Conservation (phyloP, 2,113 vertebrate genomes). For the Poeciliopsis prolifica region DNA sequence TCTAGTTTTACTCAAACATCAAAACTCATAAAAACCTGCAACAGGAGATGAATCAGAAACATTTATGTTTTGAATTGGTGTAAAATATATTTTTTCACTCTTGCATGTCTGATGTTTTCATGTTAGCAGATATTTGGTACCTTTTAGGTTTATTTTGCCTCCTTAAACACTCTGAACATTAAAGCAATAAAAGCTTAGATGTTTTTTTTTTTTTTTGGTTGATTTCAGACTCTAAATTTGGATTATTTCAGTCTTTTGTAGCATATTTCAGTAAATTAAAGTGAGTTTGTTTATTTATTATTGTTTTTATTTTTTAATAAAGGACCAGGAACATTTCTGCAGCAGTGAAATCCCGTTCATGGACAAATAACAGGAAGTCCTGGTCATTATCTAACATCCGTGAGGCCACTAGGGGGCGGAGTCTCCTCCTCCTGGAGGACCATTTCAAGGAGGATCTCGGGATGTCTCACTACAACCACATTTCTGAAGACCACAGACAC, state of each 20-base stretch:
- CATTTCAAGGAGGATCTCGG: neutral
- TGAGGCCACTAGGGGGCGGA: constrained; percentile 37
- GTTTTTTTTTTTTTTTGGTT: too few species aligned
- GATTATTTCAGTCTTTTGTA: too few species aligned
- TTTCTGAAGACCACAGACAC: constrained; percentile 5
- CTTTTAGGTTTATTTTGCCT: neutral
- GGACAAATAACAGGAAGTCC: constrained; percentile 34
- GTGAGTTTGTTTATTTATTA: too few species aligned
- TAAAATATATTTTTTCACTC: too few species aligned
- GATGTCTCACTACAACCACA: constrained; percentile 36
- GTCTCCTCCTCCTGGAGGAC: constrained; percentile 33
- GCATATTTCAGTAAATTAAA: too few species aligned
- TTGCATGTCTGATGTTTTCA: neutral
- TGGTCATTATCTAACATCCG: constrained; percentile 44
- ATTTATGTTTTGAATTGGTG: too few species aligned
- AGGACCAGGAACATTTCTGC: neutral
- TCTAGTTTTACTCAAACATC: too few species aligned
- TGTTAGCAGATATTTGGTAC: neutral
- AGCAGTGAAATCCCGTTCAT: neutral
- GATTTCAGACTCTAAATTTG: too few species aligned
- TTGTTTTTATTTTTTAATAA: too few species aligned
- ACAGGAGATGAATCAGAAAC: too few species aligned
- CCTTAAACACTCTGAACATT: neutral
- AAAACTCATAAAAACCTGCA: too few species aligned
- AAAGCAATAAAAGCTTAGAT: neutral